phyloP scores from a whole-genome alignment of 92 coral and sea anemone species.

The Galaxea fascicularis region DNA sequence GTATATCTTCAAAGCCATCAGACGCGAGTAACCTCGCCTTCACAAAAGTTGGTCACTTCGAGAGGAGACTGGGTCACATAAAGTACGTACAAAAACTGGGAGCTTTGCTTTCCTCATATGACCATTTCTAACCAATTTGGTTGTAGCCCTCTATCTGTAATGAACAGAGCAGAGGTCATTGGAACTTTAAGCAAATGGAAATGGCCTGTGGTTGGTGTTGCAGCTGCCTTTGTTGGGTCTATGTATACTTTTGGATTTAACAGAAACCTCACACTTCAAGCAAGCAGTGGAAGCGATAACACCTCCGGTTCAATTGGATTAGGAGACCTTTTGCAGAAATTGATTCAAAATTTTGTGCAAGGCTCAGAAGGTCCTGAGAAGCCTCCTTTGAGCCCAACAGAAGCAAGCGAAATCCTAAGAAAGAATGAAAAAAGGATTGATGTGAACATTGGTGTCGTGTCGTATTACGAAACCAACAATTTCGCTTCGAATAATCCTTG shows the following conservation, averaged over 20 bases:
- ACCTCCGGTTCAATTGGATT: slow-evolving; percentile 71
- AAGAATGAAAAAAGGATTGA: slow-evolving; percentile 79
- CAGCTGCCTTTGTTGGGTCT: slow-evolving; percentile 93
- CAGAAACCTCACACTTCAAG: slow-evolving; percentile 54
- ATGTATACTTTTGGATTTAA: slow-evolving; percentile 84
- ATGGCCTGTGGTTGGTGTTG: slow-evolving; percentile 89
- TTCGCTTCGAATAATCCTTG: slow-evolving; percentile 92
- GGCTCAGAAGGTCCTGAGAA: slow-evolving; percentile 76
- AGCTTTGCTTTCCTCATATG: not conserved
- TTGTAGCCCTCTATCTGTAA: slow-evolving; percentile 23
- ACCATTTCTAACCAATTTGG: not conserved
- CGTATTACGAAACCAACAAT: slow-evolving; percentile 87
- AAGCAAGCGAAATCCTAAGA: slow-evolving; percentile 83
- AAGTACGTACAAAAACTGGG: not conserved
- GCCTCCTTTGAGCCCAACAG: slow-evolving; percentile 85
- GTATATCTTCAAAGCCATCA: too few relatives aligned
- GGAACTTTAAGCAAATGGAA: slow-evolving; percentile 87
- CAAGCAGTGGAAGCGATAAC: slow-evolving; percentile 69
- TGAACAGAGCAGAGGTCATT: slow-evolving; percentile 84
- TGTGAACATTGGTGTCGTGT: slow-evolving; percentile 87
- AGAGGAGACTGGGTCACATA: too few relatives aligned
- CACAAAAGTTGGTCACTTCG: too few relatives aligned
- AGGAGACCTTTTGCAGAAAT: slow-evolving; percentile 84
- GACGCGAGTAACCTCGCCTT: too few relatives aligned
- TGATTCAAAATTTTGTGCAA: slow-evolving; percentile 84